phyloP scores from a whole-genome alignment of 2,113 vertebrate species.

The Euleptes europaea region DNA sequence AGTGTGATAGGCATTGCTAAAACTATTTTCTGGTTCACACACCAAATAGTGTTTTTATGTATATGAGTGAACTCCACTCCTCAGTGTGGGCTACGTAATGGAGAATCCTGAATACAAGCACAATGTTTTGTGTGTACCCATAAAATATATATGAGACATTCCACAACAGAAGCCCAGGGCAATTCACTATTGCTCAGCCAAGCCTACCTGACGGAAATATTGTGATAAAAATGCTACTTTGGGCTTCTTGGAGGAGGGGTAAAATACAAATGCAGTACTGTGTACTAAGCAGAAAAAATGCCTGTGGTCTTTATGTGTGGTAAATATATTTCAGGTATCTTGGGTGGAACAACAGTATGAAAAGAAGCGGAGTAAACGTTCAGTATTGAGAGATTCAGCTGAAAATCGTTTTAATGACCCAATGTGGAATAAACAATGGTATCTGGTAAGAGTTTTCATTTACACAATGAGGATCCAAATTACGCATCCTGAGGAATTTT shows the following conservation, averaged over 20 bases:
- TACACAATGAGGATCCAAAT: background rate
- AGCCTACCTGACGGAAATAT: too few species aligned
- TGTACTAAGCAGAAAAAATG: background rate
- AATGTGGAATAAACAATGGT: constrained; percentile 99
- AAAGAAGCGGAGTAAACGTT: constrained; percentile 87
- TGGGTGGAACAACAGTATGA: constrained; percentile 98
- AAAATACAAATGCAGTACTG: too few species aligned
- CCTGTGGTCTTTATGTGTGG: background rate
- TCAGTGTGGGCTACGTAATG: background rate
- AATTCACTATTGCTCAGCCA: too few species aligned
- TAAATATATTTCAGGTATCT: constrained; percentile 79
- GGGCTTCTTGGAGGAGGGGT: too few species aligned
- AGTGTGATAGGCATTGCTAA: background rate
- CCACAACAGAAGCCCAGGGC: too few species aligned
- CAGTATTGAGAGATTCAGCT: constrained; percentile 72
- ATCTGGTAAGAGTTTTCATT: constrained; percentile 84
- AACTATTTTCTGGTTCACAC: background rate
- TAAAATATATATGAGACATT: background rate
- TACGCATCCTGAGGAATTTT: background rate
- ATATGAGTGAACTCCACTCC: constrained; percentile 14
- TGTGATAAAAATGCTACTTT: constrained; percentile 8
- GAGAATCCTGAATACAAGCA: background rate
- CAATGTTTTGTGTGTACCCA: background rate
- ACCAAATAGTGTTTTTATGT: background rate
- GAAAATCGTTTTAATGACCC: constrained; percentile 94